Base-by-base conservation (phyloP, 2,113 vertebrate species). In the Nibea coibor region DNA sequence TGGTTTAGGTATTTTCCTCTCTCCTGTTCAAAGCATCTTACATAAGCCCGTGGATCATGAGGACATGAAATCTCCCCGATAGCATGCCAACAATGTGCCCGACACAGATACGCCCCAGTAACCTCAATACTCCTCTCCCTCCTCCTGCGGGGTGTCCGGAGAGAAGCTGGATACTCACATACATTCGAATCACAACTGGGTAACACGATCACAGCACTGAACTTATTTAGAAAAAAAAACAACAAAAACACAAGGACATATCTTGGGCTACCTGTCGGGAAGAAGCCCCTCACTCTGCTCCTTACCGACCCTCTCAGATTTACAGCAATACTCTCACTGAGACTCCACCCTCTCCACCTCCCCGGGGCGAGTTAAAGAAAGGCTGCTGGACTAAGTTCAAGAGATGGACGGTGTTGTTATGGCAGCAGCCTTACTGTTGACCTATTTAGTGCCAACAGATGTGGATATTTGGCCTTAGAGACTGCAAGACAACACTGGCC, bases 321-420 rank as follows among this genome's bases (percentile, higher is more conserved):
- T 86, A 91, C 91, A 91, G 93, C 94, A 93, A 94, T 95, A 94
- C 86, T 79, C 87, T 86, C 77, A 80, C 63, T 9, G 71, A 86
- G 81, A 82, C 75, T 77, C 79, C 81, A 11, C 70, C 85, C 57
- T 78, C 89, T 80, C 82, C 64, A 42, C 80, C 74, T 83, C 88
- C 76, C 80, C 9, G 11, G 69, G 59, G 71, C 2, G 11, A 78
- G 20, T 53, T 64, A 35, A 76, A 66, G 24, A 75, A 80, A 73
- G 85, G 73, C 81, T 84, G 88, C 83, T 78, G 68, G 78, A 85
- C 77, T 72, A 20, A 31, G 48, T 83, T 72, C 22, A 72, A 81
- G 59, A 84, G 79, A 88, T 24, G 57, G 72, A 75, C 39, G 1
- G 43, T 75, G 88, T 79, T 82, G 82, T 77, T 58, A 67, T 57